Percentiles rank a stretch among this genome's conserved stretches.
phyloP scores from a whole-genome alignment of 2,888 invertebrate genomes.

The Villa cingulata region DNA sequence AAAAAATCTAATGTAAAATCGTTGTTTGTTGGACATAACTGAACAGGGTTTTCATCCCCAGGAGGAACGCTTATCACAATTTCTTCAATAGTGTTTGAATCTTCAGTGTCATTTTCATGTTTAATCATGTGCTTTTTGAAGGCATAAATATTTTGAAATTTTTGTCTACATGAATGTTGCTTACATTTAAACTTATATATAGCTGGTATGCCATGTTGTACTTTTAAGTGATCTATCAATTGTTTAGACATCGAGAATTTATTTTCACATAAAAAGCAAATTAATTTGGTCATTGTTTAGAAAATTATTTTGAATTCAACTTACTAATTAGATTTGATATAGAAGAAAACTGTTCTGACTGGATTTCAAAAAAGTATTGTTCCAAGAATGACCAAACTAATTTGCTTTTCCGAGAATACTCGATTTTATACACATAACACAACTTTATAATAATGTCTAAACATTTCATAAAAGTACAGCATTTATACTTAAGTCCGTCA shows the following conservation, averaged over 20 bases:
- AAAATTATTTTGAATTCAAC: background rate
- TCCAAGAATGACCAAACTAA: constrained; percentile 5
- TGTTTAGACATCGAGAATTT: background rate
- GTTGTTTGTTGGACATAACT: too few relatives aligned
- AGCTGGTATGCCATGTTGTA: background rate
- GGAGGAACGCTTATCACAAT: background rate
- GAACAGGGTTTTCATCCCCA: background rate
- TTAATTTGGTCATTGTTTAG: background rate
- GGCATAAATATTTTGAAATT: background rate
- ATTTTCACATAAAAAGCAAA: background rate
- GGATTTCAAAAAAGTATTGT: constrained; percentile 5
- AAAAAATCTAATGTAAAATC: background rate
- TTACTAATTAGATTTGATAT: too few relatives aligned
- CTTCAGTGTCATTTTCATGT: too few relatives aligned
- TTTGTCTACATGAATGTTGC: background rate
- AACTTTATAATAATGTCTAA: constrained; percentile 9
- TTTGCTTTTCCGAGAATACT: background rate
- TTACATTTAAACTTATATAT: constrained; percentile 1
- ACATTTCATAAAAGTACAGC: constrained; percentile 4
- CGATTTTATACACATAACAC: constrained; percentile 3
- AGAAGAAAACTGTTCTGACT: background rate
- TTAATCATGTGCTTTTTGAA: too few relatives aligned
- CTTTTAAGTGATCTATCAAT: background rate
- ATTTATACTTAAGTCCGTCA: constrained; percentile 9
- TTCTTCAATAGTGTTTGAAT: background rate